A percentile compares a stretch with the other conserved stretches of the same genome.
These are phyloP conservation scores for Cordilura impudica DNA, from an alignment of 2,888 invertebrate genomes.

Conservation along the genomic window DNA sequence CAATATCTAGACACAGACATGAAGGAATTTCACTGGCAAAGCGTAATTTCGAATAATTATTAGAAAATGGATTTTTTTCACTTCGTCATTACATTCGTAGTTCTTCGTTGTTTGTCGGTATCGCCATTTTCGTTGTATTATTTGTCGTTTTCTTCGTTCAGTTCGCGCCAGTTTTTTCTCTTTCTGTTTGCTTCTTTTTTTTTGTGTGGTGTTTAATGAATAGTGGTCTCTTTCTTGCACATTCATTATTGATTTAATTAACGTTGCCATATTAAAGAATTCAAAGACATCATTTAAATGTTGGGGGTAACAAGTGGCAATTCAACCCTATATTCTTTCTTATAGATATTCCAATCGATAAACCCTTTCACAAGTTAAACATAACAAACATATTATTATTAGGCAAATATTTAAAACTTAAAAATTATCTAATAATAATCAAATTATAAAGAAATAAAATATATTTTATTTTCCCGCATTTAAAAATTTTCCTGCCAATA, in stretches of 20 bases:
- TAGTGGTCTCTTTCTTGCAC: constrained; percentile 48
- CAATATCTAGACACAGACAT: constrained; percentile 65
- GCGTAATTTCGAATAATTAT: constrained; percentile 74
- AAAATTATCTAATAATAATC: too few species aligned
- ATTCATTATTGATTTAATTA: constrained; percentile 38
- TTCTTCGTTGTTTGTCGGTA: constrained; percentile 70
- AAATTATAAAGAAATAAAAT: too few species aligned
- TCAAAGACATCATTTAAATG: too few species aligned
- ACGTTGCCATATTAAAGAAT: constrained; percentile 46
- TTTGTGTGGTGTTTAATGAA: constrained; percentile 16
- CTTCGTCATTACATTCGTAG: constrained; percentile 68
- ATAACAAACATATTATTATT: too few species aligned
- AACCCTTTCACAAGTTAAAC: too few species aligned
- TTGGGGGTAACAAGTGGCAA: too few species aligned
- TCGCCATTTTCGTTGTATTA: constrained; percentile 62
- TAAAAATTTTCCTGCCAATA: too few species aligned
- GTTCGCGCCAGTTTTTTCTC: constrained; percentile 61
- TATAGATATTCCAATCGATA: too few species aligned
- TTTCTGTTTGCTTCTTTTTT: constrained; percentile 54
- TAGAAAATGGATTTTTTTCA: constrained; percentile 74
- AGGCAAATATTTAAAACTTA: too few species aligned
- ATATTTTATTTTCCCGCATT: not conserved
- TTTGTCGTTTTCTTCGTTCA: constrained; percentile 63
- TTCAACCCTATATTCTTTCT: too few species aligned
- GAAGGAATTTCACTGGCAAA: constrained; percentile 75